Percentiles rank a stretch among this genome's conserved stretches.
These are phyloP conservation scores for Desoria tigrina DNA, from an alignment of 2,888 invertebrate species.

Conservation along the genomic window DNA sequence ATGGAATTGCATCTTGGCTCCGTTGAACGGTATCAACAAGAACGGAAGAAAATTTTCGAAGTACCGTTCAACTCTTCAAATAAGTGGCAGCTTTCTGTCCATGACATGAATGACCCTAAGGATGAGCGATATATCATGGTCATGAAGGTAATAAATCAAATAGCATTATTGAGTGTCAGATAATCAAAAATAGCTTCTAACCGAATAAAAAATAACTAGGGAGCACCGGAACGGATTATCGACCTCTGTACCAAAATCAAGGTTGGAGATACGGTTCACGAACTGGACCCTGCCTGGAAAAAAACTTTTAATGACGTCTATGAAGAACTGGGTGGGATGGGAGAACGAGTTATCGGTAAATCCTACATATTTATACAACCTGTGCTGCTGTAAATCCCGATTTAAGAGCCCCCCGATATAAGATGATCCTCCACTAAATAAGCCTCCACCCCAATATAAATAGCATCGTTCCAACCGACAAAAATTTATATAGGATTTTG, in stretches of 20 bases:
- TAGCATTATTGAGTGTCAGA: neutral
- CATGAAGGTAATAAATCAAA: constrained; percentile 61
- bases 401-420: no score
- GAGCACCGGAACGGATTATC: constrained; percentile 70
- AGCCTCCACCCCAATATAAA: no score
- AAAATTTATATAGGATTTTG: constrained; percentile 56
- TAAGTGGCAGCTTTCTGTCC: constrained; percentile 68
- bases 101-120: constrained; percentile 61
- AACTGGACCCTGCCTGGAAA: constrained; percentile 61
- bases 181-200: neutral
- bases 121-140: constrained; percentile 65
- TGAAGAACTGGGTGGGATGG: constrained; percentile 77
- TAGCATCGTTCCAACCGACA: neutral
- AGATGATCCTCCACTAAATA: no score
- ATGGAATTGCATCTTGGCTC: constrained; percentile 66
- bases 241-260: constrained; percentile 66
- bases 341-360: constrained; percentile 73
- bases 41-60: constrained; percentile 65
- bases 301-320: constrained; percentile 67
- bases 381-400: no score
- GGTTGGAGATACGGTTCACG: constrained; percentile 61
- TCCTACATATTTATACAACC: no score
- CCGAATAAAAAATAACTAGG: constrained; percentile 57
- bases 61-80: constrained; percentile 69
- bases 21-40: constrained; percentile 66